A percentile compares a stretch with the other conserved stretches of the same genome.
Conservation (phyloP, 2,888 invertebrate genomes). For the Girardia tigrina region DNA sequence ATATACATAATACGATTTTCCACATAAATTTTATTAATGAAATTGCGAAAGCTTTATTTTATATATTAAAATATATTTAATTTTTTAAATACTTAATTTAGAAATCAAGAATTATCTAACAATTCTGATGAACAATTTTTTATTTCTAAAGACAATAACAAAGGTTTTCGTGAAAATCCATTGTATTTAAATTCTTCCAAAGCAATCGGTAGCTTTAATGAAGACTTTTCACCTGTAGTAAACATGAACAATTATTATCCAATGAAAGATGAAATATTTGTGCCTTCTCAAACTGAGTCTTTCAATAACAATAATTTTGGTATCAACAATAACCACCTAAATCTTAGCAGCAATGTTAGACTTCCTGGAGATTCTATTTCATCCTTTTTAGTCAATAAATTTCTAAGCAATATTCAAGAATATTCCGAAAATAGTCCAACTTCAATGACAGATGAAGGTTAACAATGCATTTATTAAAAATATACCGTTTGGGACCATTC, state of each 20-base stretch:
- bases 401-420: constrained; percentile 17
- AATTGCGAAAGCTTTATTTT: no score
- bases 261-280: constrained; percentile 17
- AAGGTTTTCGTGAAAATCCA: constrained; percentile 18
- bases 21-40: no score
- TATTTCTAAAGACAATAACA: background rate
- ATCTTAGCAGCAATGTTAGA: background rate
- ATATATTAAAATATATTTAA: background rate
- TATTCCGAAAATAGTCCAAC: background rate
- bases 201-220: background rate
- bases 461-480: background rate
- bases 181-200: background rate
- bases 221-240: background rate
- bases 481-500: no score
- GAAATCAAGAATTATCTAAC: background rate
- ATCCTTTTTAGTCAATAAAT: constrained; percentile 3
- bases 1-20: no score
- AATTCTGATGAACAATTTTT: background rate
- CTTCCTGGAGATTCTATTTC: constrained; percentile 4
- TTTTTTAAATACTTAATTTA: background rate
- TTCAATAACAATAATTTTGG: background rate
- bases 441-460: background rate
- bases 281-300: constrained; percentile 18
- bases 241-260: background rate
- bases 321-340: background rate